phyloP scores from a whole-genome alignment of 2,888 invertebrate species.

The Microplitis manilae region DNA sequence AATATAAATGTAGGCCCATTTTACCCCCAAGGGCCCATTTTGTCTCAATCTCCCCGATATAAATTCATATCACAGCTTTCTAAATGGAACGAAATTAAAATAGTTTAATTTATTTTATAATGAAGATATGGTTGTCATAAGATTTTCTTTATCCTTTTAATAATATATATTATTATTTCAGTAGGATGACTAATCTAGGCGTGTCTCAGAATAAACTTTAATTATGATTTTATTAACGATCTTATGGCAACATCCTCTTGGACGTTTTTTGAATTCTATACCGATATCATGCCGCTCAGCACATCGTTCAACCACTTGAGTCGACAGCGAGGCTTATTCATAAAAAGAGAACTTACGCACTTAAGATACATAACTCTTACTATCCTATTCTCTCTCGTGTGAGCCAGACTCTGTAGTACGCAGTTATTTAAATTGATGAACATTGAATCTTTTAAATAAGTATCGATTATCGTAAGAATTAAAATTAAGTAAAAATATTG shows the following conservation, averaged over 20 bases:
- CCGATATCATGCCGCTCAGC: constrained; percentile 35
- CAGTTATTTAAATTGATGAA: too few relatives aligned
- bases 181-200: constrained; percentile 61
- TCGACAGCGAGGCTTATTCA: constrained; percentile 57
- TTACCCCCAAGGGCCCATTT: too few relatives aligned
- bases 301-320: constrained; percentile 45
- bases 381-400: background rate
- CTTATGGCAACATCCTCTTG: constrained; percentile 50
- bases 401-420: constrained; percentile 5
- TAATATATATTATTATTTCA: constrained; percentile 26
- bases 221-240: constrained; percentile 55
- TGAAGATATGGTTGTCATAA: background rate
- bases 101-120: background rate
- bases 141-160: background rate
- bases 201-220: constrained; percentile 54
- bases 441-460: too few relatives aligned
- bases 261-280: constrained; percentile 41
- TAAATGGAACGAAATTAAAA: background rate
- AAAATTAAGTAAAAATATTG: too few relatives aligned
- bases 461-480: too few relatives aligned
- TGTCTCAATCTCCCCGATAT: too few relatives aligned
- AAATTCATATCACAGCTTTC: background rate
- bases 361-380: constrained; percentile 44
- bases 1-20: too few relatives aligned
- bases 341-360: constrained; percentile 53